phyloP scores from a whole-genome alignment of 2,113 vertebrate species.

The Crotalus helleri region DNA sequence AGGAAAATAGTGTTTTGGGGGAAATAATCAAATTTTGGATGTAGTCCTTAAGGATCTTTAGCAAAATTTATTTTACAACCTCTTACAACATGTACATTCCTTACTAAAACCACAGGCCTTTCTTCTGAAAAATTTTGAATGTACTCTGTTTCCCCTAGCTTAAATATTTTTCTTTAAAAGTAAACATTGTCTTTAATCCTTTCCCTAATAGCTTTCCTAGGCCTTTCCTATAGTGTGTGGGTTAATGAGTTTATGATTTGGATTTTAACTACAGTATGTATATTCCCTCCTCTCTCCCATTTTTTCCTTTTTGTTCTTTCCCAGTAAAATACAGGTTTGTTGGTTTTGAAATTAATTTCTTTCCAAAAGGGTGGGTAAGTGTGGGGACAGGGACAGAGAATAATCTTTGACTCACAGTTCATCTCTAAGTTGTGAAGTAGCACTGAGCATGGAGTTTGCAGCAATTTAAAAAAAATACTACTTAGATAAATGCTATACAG shows the following conservation, averaged over 20 bases:
- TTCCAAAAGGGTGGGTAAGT: not conserved
- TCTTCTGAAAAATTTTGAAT: not conserved
- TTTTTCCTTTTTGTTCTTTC: not conserved
- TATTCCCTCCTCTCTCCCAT: not conserved
- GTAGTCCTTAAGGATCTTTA: too few relatives aligned
- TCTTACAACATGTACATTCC: not conserved
- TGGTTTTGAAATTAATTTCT: not conserved
- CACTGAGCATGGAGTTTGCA: not conserved
- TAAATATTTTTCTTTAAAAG: not conserved
- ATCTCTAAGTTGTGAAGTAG: not conserved
- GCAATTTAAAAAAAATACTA: not conserved
- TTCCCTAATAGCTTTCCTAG: not conserved
- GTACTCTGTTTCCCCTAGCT: not conserved
- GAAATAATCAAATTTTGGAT: too few relatives aligned
- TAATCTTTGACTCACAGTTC: not conserved
- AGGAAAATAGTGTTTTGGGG: not conserved
- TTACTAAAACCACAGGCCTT: not conserved
- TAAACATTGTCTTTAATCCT: conserved; percentile 1
- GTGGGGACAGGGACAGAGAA: too few relatives aligned
- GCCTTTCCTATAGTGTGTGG: not conserved
- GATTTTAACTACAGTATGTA: not conserved
- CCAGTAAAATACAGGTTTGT: not conserved
- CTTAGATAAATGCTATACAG: not conserved
- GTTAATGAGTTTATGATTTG: conserved; percentile 2
- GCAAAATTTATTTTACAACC: too few relatives aligned